A percentile compares a stretch with the other conserved stretches of the same genome.
Conservation (phyloP, 2,113 vertebrate species). For the Cyanistes caeruleus region DNA sequence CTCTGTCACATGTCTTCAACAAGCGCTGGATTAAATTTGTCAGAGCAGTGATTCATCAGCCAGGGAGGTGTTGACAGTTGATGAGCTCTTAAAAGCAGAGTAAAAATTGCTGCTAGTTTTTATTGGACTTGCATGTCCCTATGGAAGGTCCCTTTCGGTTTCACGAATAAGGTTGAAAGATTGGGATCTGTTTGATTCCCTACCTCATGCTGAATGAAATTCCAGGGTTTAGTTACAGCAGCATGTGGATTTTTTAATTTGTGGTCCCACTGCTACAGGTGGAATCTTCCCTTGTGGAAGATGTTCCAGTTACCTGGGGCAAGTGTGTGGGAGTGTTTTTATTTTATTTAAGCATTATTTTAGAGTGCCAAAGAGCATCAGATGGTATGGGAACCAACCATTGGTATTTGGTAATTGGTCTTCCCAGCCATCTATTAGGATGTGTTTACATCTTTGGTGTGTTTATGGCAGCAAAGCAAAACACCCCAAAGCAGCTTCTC, state of each 20-base stretch:
- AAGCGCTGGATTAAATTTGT: slow-evolving; percentile 26
- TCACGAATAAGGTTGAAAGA: not conserved
- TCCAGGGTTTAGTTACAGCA: not conserved
- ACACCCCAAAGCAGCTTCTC: not conserved
- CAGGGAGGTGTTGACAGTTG: slow-evolving; percentile 6
- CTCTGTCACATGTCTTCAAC: not conserved
- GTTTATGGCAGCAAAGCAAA: not conserved
- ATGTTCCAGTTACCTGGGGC: not conserved
- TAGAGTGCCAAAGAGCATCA: not conserved
- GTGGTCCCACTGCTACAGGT: not conserved
- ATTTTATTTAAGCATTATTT: not conserved
- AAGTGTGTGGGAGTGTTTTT: fast-evolving
- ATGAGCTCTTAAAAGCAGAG: slow-evolving; percentile 35
- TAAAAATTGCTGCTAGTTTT: slow-evolving; percentile 5
- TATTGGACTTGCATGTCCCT: not conserved
- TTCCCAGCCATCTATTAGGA: not conserved
- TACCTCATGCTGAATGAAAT: not conserved
- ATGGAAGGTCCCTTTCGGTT: not conserved
- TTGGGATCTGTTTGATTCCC: not conserved
- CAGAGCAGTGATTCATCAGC: slow-evolving; percentile 55
- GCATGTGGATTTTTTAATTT: not conserved
- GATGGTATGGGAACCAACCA: not conserved
- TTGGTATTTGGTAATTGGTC: not conserved
- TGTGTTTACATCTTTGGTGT: not conserved
- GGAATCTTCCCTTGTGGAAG: not conserved